Evolutionary conservation across 2,888 invertebrate species (phyloP).

Genomic region (Eupeodes latifasciatus): DNA sequence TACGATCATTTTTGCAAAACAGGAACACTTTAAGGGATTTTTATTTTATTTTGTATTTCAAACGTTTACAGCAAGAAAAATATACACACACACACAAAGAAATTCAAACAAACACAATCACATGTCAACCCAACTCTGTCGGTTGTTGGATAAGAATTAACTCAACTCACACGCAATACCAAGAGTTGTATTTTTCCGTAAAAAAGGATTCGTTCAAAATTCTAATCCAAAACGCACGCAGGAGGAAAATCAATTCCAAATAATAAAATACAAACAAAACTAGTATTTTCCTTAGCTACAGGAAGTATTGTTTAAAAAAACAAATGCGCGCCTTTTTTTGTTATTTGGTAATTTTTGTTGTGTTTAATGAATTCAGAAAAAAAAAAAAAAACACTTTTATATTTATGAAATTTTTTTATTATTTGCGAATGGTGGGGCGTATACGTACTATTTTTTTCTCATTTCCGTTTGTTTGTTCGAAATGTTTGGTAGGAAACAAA

Average conservation of each 20-base stretch:
- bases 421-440: slow-evolving; percentile 31
- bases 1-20: slow-evolving; percentile 52
- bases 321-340: slow-evolving; percentile 56
- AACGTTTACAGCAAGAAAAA: slow-evolving; percentile 18
- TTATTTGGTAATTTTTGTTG: not conserved
- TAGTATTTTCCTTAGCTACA: slow-evolving; percentile 39
- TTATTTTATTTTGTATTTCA: not conserved
- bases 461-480: not conserved
- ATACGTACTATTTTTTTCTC: slow-evolving; percentile 35
- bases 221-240: slow-evolving; percentile 48
- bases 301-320: slow-evolving; percentile 42
- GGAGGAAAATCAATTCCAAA: slow-evolving; percentile 58
- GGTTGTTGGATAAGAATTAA: slow-evolving; percentile 49
- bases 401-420: slow-evolving; percentile 1
- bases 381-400: slow-evolving; percentile 11
- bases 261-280: slow-evolving; percentile 49
- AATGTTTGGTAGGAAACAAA: not conserved
- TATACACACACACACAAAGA: slow-evolving; percentile 10
- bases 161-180: slow-evolving; percentile 60
- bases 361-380: not conserved
- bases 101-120: slow-evolving; percentile 42
- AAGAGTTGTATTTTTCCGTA: slow-evolving; percentile 53
- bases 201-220: slow-evolving; percentile 48
- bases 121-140: slow-evolving; percentile 47
- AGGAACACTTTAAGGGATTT: slow-evolving; percentile 31